Evolutionary conservation across 2,888 invertebrate species (phyloP), one percentile per base, ranked within the genome.

Genomic region (Linnaemya vulpina): DNA sequence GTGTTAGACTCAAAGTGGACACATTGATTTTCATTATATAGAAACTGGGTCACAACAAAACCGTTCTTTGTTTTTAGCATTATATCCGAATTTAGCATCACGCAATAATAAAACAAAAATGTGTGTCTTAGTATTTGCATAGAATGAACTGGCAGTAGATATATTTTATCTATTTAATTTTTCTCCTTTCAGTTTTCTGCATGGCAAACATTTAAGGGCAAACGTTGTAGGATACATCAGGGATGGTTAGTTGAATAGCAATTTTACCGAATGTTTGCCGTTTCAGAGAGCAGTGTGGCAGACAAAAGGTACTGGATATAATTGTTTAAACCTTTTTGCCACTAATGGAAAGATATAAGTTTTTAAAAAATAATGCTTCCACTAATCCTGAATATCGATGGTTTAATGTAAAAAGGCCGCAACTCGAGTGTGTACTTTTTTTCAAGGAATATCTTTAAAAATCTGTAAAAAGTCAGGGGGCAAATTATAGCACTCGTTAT

Each of bases 31-130:
- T 84, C 86, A 84, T 87, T 83, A 67, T 81, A 53, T 60, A 62
- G 53, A 80, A 87, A 86, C 68, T 87, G 84, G 87, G 87, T 87
- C 88, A 87, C 86, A 86, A 87, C 87, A 86, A 86, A 86, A 86
- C 86, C 86, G 86, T 82, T 87, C 85, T 86, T 86, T 87, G 86
- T 84, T 70, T 60, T 75, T 40, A 35, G 65, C 53, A 67, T 53
- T 68, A 73, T 70, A 53, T 75, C 49, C 81, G 17, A 78, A 81
- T 79, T 81, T 85, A 86, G 74, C 75, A 79, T 79, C 77, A 85
- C 76, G 76, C 81, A 78, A 76, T 53, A 81, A 73, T 74, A 83
- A 75, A 70, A 63, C 49, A 55, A 63, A 38, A 38, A 10, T 11
- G 11, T 71, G 62, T 43, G 55, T 43, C 35, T 46, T 22, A 43